Evolutionary conservation across 1,140 invertebrate genomes (phyloP), one percentile per base, ranked within the genome.

Genomic region (Globodera ellingtonae): DNA sequence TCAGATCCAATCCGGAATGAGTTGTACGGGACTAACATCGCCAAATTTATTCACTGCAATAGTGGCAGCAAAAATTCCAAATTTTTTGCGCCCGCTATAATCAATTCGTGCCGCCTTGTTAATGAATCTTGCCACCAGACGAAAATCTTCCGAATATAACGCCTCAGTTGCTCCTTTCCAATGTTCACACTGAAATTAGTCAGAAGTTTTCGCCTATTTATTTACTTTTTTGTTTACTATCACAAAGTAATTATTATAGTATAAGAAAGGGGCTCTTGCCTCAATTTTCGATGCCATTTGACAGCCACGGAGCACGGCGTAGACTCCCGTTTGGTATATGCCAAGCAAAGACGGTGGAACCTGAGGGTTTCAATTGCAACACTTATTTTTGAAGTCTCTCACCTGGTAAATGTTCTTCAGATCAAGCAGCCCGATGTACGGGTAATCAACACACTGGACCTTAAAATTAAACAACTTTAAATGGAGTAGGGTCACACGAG

Each of bases 391-490:
- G 18, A 4, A 13, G 15, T 62, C 6, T 13, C 35, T 18, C 56
- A 62, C 56, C 46, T 77, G 52, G 10, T 50, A 77, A 46, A 77
- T 24, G 24, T 77, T 24, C 8, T 69, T 65, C 8, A 77, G 24
- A n/a, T 77, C 75, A 15, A 77, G 59, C 10, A 67, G 56, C 44
- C 75, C 75, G 44, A 77, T 65, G 48, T 69, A 77, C 6, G 75
- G 75, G 13, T 62, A 77, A 47, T 77, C 75, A 35, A 62, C 62
- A 15, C 69, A 65, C 67, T 77, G 75, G 10, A 77, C 73, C 73
- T 74, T 5, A 18, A 48, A 18, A 59, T 44, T 44, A 62, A 46
- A 46, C 3, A 56, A 72, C 5, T 72, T 21, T 6, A 35, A 35
- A 35, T 35, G 35, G 35, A 35, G 35, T 35, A 35, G 35, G 35